These are phyloP conservation scores for Pseudorasbora parva DNA, from an alignment of 2,113 vertebrate genomes.

Conservation along the genomic window DNA sequence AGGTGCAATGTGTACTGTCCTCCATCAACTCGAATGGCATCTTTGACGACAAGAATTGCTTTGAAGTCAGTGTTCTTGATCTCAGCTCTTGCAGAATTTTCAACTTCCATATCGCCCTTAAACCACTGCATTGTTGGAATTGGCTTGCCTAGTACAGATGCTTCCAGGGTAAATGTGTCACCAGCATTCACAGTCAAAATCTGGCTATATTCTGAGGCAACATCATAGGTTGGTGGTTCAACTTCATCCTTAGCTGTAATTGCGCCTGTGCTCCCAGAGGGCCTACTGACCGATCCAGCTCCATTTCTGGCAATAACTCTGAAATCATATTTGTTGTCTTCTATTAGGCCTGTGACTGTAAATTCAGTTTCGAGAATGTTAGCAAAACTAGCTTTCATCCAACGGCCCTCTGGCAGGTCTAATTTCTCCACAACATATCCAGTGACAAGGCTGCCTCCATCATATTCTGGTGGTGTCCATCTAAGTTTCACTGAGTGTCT, in stretches of 20 bases:
- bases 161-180: conserved; percentile 92
- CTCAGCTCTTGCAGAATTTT: conserved; percentile 90
- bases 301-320: conserved; percentile 96
- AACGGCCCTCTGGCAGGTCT: conserved; percentile 94
- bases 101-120: conserved; percentile 90
- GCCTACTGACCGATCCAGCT: conserved; percentile 91
- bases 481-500: conserved; percentile 89
- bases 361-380: conserved; percentile 92
- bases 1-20: conserved; percentile 93
- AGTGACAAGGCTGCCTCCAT: conserved; percentile 93
- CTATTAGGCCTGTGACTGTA: conserved; percentile 90
- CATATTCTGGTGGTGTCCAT: conserved; percentile 91
- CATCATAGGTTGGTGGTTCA: conserved; percentile 90
- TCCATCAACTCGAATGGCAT: conserved; percentile 94
- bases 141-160: conserved; percentile 91
- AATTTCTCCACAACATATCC: conserved; percentile 96
- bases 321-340: conserved; percentile 95
- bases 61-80: conserved; percentile 93
- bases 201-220: conserved; percentile 91
- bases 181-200: conserved; percentile 92
- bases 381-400: conserved; percentile 99
- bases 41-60: conserved; percentile 90
- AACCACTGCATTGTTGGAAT: conserved; percentile 93
- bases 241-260: conserved; percentile 96
- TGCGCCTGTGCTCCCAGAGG: conserved; percentile 92